Percentiles rank a stretch among this genome's conserved stretches.
These are phyloP conservation scores for Monoplex corrugatus DNA, from an alignment of 2,888 invertebrate species.

Conservation along the genomic window DNA sequence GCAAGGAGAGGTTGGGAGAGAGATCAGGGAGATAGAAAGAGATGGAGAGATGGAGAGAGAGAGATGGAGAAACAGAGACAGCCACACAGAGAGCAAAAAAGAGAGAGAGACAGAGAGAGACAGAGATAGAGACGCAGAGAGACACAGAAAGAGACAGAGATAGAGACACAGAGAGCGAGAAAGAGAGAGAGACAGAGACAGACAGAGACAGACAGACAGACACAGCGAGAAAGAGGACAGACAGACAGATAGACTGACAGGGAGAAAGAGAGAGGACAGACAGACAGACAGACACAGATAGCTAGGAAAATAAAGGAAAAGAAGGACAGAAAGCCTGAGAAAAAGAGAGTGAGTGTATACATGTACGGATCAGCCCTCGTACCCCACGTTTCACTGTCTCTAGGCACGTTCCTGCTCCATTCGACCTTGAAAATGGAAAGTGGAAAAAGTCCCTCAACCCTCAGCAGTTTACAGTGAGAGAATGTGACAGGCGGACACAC, in stretches of 20 bases:
- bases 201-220: not conserved
- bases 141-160: not conserved
- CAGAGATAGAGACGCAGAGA: not conserved
- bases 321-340: too few species aligned
- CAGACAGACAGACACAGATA: not conserved
- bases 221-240: not conserved
- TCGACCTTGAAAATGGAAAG: too few species aligned
- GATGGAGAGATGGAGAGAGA: too few species aligned
- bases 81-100: not conserved
- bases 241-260: not conserved
- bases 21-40: too few species aligned
- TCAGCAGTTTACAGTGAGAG: too few species aligned
- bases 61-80: not conserved
- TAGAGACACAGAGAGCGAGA: not conserved
- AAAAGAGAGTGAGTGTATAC: too few species aligned
- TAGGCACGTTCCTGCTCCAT: too few species aligned
- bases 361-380: too few species aligned
- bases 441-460: too few species aligned
- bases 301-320: too few species aligned
- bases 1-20: not conserved
- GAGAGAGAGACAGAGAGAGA: not conserved
- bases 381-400: too few species aligned
- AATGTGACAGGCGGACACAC: too few species aligned
- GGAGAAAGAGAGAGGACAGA: not conserved
- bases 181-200: not conserved